Evolutionary conservation across 2,113 vertebrate species (phyloP).

Genomic region (Platycercus adscitus): DNA sequence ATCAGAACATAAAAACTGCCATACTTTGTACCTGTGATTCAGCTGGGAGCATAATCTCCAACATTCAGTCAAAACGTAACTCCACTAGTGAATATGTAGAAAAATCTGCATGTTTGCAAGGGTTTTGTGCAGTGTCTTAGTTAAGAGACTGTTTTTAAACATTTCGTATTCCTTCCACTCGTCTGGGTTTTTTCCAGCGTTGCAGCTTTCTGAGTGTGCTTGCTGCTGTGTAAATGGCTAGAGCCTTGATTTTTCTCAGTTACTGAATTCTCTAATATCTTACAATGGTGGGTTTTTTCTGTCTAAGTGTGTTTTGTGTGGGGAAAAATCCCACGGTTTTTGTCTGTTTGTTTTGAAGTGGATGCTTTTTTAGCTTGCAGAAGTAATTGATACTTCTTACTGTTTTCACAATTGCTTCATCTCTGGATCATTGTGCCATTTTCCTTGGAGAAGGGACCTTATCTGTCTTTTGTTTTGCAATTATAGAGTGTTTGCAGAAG

Average conservation of each 20-base stretch:
- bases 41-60: background rate
- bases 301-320: background rate
- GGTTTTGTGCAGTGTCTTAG: background rate
- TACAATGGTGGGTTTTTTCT: background rate
- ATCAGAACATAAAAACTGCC: background rate
- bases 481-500: background rate
- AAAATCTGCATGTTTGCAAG: background rate
- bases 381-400: background rate
- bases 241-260: background rate
- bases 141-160: background rate
- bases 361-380: background rate
- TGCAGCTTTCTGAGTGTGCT: background rate
- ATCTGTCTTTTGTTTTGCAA: background rate
- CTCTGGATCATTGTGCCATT: background rate
- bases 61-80: background rate
- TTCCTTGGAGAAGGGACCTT: background rate
- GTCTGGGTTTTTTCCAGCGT: background rate
- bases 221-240: background rate
- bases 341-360: background rate
- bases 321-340: fast-evolving
- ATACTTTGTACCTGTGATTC: background rate
- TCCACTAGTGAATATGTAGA: fast-evolving
- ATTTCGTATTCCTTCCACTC: background rate
- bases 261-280: background rate
- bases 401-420: background rate